Evolutionary conservation across 2,113 vertebrate species (phyloP).

Genomic region (Strix aluco): DNA sequence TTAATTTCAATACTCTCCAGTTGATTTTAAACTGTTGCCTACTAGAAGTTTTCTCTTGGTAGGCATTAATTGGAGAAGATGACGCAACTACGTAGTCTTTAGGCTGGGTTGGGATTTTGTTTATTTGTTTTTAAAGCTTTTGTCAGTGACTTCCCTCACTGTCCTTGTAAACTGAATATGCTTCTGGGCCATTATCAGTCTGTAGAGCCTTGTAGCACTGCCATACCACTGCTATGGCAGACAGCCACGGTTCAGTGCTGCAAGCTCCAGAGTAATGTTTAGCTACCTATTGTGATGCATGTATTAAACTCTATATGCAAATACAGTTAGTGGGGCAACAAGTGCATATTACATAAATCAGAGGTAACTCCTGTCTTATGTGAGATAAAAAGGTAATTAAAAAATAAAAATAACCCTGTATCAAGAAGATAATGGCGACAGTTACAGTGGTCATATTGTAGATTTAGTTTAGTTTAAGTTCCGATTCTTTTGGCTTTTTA

Average conservation of each 20-base stretch:
- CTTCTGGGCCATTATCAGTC: background rate
- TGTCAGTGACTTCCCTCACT: background rate
- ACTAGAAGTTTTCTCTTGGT: background rate
- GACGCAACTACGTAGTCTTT: background rate
- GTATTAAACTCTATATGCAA: accelerated
- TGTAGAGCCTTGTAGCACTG: background rate
- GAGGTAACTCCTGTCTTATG: background rate
- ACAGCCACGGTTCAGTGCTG: accelerated
- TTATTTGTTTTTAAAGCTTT: background rate
- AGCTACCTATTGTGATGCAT: background rate
- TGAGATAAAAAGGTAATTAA: background rate
- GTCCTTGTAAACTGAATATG: background rate
- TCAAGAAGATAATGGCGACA: background rate
- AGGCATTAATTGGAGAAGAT: background rate
- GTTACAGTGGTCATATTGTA: background rate
- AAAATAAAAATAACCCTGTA: accelerated
- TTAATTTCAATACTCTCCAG: background rate
- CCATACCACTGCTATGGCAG: background rate
- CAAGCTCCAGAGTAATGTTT: background rate
- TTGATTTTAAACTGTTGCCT: background rate
- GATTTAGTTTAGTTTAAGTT: background rate
- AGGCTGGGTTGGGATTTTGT: background rate
- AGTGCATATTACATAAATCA: background rate
- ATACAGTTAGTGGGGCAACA: background rate
- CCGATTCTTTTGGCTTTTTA: background rate